phyloP scores from a whole-genome alignment of 2,888 invertebrate genomes.

The Leucophora obtusa region DNA sequence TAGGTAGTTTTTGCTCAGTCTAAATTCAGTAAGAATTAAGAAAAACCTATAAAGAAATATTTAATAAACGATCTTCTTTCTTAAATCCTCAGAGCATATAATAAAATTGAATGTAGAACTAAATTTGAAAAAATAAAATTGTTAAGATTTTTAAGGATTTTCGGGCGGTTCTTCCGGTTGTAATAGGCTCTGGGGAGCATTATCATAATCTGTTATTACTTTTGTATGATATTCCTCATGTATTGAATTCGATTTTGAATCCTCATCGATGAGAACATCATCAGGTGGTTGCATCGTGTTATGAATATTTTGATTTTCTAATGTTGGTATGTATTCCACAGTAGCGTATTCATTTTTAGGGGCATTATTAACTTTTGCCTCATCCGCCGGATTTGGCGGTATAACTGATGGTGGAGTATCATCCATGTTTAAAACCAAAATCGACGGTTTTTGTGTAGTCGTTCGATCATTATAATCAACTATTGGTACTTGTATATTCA shows the following conservation, averaged over 20 bases:
- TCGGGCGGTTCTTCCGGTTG: constrained; percentile 78
- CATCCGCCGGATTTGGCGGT: constrained; percentile 29
- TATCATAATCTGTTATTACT: constrained; percentile 69
- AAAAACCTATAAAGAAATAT: constrained; percentile 12
- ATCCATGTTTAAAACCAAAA: constrained; percentile 59
- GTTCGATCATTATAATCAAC: constrained; percentile 5
- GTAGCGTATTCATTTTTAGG: constrained; percentile 76
- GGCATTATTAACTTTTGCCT: constrained; percentile 49
- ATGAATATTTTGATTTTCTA: constrained; percentile 33
- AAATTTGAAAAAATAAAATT: constrained; percentile 49
- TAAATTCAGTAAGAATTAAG: too few species aligned
- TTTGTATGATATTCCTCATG: constrained; percentile 75
- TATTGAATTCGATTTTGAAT: constrained; percentile 76
- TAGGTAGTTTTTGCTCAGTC: too few species aligned
- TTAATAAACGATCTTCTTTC: constrained; percentile 10
- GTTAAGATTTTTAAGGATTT: constrained; percentile 72
- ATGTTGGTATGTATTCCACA: constrained; percentile 74
- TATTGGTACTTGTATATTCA: constrained; percentile 2
- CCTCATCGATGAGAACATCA: constrained; percentile 71
- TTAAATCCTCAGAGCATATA: neutral
- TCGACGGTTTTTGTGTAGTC: constrained; percentile 41
- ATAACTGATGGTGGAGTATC: constrained; percentile 50
- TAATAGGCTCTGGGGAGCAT: constrained; percentile 75
- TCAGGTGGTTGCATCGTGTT: constrained; percentile 65
- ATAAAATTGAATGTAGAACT: constrained; percentile 42